phyloP scores from a whole-genome alignment of 2,113 vertebrate genomes.

The Clupea harengus region DNA sequence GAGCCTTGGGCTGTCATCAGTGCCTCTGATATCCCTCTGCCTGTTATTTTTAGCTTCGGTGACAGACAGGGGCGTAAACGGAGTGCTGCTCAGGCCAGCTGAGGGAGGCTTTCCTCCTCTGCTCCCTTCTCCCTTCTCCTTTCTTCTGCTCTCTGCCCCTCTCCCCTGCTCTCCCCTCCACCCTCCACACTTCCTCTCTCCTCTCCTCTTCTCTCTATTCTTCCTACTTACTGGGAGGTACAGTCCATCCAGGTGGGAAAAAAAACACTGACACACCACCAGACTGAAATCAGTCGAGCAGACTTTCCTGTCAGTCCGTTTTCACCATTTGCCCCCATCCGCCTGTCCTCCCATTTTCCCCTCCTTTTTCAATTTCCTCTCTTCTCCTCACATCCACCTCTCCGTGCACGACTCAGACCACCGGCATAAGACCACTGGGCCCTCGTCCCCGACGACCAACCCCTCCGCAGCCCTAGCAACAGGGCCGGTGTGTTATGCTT shows the following conservation, averaged over 20 bases:
- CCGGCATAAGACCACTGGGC: neutral
- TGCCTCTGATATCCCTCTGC: slow-evolving; percentile 32
- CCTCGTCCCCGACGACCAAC: neutral
- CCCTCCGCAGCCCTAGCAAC: neutral
- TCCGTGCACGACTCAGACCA: neutral
- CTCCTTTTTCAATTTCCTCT: slow-evolving; percentile 16
- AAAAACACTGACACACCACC: slow-evolving; percentile 7
- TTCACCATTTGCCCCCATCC: neutral
- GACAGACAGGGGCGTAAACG: slow-evolving; percentile 45
- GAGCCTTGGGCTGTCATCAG: slow-evolving; percentile 57
- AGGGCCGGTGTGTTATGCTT: neutral
- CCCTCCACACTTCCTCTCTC: neutral
- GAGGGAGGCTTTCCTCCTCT: slow-evolving; percentile 19
- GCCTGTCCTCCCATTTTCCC: neutral
- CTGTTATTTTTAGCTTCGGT: slow-evolving; percentile 55
- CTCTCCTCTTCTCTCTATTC: neutral
- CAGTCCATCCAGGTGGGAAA: slow-evolving; percentile 14
- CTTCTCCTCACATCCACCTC: neutral
- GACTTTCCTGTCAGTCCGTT: slow-evolving; percentile 34
- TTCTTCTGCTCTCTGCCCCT: neutral
- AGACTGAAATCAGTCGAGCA: slow-evolving; percentile 45
- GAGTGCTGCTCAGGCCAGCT: slow-evolving; percentile 11
- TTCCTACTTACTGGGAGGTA: slow-evolving; percentile 27
- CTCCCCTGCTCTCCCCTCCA: neutral
- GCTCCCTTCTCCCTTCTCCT: neutral